Conservation (phyloP, 1,140 invertebrate species). For the Colletes gigas region DNA sequence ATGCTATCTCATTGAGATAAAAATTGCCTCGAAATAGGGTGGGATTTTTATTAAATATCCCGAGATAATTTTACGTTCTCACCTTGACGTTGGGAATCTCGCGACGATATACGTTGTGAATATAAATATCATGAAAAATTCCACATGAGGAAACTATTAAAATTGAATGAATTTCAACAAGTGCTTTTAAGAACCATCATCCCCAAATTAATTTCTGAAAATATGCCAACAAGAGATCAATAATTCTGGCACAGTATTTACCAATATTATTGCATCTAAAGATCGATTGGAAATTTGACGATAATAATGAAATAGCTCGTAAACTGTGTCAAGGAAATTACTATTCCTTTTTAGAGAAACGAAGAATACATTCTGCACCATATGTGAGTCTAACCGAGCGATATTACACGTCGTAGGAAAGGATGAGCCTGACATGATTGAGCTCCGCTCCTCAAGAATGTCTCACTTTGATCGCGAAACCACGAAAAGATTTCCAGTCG, state of each 20-base stretch:
- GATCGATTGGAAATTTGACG: not conserved
- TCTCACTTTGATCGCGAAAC: conserved; percentile 51
- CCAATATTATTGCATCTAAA: too few species aligned
- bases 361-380: not conserved
- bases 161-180: too few species aligned
- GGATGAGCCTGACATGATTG: conserved; percentile 34
- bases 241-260: too few species aligned
- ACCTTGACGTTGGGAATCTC: not conserved
- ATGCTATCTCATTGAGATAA: not conserved
- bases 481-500: conserved; percentile 29
- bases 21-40: conserved; percentile 14
- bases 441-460: conserved; percentile 20
- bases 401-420: conserved; percentile 40
- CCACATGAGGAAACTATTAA: not conserved
- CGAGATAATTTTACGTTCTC: conserved; percentile 1
- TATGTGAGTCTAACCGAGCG: not conserved
- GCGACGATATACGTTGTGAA: not conserved
- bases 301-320: not conserved
- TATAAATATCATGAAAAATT: not conserved
- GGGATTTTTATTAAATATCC: conserved; percentile 27
- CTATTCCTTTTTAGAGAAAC: not conserved
- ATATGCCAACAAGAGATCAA: too few species aligned
- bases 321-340: not conserved
- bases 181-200: too few species aligned
- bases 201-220: too few species aligned